Evolutionary conservation across 1,140 invertebrate genomes (phyloP).

Genomic region (Cherax destructor): DNA sequence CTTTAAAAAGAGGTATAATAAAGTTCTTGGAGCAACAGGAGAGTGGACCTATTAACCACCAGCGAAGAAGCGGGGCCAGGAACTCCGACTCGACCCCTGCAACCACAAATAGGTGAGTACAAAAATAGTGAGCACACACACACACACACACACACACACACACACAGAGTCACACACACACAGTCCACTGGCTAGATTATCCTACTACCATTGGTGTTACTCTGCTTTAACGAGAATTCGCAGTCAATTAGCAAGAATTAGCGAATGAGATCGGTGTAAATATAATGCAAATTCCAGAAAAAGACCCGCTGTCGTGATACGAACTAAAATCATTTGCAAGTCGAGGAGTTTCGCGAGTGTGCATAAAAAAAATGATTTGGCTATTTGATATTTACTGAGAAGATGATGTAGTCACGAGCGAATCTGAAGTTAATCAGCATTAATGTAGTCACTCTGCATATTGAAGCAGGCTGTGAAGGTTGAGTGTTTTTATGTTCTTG

Average conservation of each 20-base stretch:
- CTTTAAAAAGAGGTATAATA: too few relatives aligned
- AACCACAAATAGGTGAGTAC: too few relatives aligned
- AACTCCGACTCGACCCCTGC: too few relatives aligned
- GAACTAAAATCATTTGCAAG: not conserved
- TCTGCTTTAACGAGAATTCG: not conserved
- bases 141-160: constrained; percentile 9
- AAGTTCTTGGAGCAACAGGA: too few relatives aligned
- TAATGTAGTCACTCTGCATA: not conserved
- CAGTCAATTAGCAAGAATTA: constrained; percentile 14
- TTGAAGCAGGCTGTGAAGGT: too few relatives aligned
- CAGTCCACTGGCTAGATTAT: too few relatives aligned
- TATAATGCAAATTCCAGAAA: not conserved
- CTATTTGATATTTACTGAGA: not conserved
- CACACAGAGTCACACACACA: not conserved
- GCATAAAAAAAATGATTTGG: not conserved
- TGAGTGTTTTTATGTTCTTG: too few relatives aligned
- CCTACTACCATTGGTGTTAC: too few relatives aligned
- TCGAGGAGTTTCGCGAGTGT: not conserved
- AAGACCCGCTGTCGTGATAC: not conserved
- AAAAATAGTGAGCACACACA: not conserved
- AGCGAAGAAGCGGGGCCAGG: too few relatives aligned
- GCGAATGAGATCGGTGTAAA: not conserved
- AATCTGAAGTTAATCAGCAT: not conserved
- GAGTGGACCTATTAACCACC: too few relatives aligned
- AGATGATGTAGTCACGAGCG: not conserved